Conservation (phyloP, 1,140 invertebrate genomes). For the Lepidostoma basale region DNA sequence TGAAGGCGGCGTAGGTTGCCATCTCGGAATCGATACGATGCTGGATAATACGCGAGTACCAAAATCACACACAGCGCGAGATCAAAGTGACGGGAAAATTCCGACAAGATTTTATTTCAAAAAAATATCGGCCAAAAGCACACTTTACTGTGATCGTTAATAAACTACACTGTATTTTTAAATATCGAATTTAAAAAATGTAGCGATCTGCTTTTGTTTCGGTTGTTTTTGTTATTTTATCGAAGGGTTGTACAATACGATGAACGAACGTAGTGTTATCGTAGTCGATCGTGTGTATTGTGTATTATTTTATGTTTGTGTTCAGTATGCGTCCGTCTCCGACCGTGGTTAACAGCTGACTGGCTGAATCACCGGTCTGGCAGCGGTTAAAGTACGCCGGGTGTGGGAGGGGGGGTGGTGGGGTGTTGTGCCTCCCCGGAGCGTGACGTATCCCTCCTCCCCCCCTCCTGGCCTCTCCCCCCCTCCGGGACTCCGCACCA, state of each 20-base stretch:
- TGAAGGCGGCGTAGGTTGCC: constrained; percentile 73
- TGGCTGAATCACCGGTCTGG: constrained; percentile 15
- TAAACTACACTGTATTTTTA: constrained; percentile 16
- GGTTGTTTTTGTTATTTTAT: not conserved
- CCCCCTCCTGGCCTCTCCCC: not conserved
- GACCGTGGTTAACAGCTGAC: constrained; percentile 19
- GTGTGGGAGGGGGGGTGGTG: not conserved
- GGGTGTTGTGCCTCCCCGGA: constrained; percentile 1
- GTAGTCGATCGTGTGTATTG: not conserved
- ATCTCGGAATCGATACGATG: constrained; percentile 52
- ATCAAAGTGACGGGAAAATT: too few relatives aligned
- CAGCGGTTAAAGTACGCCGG: constrained; percentile 3
- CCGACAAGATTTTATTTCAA: too few relatives aligned
- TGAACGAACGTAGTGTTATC: not conserved
- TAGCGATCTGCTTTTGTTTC: constrained; percentile 12
- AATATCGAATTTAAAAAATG: constrained; percentile 12
- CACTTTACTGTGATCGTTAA: too few relatives aligned
- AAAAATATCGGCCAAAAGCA: too few relatives aligned
- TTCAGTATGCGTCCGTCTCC: constrained; percentile 1
- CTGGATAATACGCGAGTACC: too few relatives aligned
- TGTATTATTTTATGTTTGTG: too few relatives aligned
- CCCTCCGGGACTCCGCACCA: not conserved
- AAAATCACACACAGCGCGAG: constrained; percentile 19
- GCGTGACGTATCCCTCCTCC: constrained; percentile 14
- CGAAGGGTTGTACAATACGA: too few relatives aligned